phyloP scores from a whole-genome alignment of 1,140 invertebrate genomes.

The Drosophila erecta region DNA sequence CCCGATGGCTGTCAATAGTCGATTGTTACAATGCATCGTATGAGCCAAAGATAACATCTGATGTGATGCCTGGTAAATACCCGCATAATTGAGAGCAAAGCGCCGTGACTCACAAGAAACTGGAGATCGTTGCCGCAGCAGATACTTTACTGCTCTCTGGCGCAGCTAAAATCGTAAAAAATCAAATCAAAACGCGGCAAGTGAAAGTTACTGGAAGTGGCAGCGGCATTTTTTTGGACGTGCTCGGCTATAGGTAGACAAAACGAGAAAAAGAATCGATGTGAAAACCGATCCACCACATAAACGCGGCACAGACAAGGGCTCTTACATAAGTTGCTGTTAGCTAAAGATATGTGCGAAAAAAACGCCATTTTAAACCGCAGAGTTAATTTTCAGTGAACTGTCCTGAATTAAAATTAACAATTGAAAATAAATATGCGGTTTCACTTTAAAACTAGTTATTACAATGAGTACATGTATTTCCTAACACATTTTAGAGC shows the following conservation, averaged over 20 bases:
- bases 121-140: conserved; percentile 47
- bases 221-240: conserved; percentile 41
- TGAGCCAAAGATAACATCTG: conserved; percentile 61
- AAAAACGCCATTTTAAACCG: neutral
- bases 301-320: conserved; percentile 18
- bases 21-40: conserved; percentile 25
- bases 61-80: conserved; percentile 26
- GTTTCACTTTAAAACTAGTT: too few relatives aligned
- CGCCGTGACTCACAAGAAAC: conserved; percentile 66
- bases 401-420: neutral
- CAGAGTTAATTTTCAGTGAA: neutral
- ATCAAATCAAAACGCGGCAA: conserved; percentile 77
- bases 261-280: conserved; percentile 74
- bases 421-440: too few relatives aligned
- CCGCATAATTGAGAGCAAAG: conserved; percentile 52
- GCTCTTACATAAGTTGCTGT: conserved; percentile 33
- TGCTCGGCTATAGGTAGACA: conserved; percentile 72
- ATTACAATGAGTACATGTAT: too few relatives aligned
- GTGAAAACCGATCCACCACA: conserved; percentile 61
- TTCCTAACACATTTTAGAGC: too few relatives aligned
- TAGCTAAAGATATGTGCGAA: conserved; percentile 13
- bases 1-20: conserved; percentile 19
- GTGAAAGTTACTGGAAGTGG: conserved; percentile 65
- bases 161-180: conserved; percentile 58
- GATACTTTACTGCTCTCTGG: conserved; percentile 43